phyloP scores from a whole-genome alignment of 2,797 vertebrate species.

The Anniella stebbinsi region DNA sequence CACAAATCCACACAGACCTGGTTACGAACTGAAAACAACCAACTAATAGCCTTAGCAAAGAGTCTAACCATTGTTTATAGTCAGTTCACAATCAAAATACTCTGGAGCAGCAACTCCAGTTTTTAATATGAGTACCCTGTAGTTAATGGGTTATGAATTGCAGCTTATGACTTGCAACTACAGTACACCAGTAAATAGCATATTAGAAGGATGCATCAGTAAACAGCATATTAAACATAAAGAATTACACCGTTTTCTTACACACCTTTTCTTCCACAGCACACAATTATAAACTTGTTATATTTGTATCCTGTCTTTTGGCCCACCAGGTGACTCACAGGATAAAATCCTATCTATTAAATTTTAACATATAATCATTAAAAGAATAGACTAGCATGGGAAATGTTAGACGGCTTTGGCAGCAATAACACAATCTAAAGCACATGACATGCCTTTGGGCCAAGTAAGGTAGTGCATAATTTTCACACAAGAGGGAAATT shows the following conservation, averaged over 20 bases:
- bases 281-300: background rate
- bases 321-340: background rate
- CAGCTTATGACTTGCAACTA: conserved; percentile 4
- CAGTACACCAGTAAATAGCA: background rate
- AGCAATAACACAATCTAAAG: background rate
- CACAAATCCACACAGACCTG: background rate
- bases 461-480: background rate
- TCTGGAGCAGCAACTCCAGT: background rate
- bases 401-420: background rate
- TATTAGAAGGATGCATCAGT: background rate
- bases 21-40: no score
- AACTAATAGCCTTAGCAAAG: background rate
- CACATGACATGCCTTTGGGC: background rate
- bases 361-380: background rate
- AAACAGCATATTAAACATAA: conserved; percentile 19
- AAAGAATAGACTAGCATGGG: background rate
- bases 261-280: background rate
- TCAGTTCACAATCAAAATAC: background rate
- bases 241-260: background rate
- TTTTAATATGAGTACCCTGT: conserved; percentile 5
- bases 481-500: background rate
- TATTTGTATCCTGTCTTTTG: background rate
- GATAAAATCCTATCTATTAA: background rate
- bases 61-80: background rate
- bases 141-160: conserved; percentile 9